These are phyloP conservation scores for Zaprionus nigranus DNA, from an alignment of 1,140 invertebrate species.

Conservation along the genomic window DNA sequence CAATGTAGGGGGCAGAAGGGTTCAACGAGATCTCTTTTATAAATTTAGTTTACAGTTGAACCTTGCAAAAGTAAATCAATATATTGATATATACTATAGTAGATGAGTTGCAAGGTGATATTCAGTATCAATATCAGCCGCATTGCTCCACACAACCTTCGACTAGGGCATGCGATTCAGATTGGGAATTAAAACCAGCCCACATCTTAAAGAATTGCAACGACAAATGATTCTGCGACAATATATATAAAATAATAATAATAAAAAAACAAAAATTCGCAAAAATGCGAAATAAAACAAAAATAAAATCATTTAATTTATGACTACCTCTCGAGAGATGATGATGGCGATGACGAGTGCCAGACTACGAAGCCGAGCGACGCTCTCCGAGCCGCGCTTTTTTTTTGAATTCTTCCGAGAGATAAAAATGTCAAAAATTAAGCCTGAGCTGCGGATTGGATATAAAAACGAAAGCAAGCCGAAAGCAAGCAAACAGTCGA, in stretches of 20 bases:
- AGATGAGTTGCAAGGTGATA: conserved; percentile 46
- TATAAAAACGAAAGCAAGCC: conserved; percentile 78
- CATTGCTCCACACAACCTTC: conserved; percentile 66
- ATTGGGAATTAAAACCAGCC: conserved; percentile 32
- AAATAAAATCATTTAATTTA: conserved; percentile 83
- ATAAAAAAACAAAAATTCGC: conserved; percentile 39
- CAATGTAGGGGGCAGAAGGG: background rate
- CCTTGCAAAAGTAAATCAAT: conserved; percentile 25
- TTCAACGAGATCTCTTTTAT: conserved; percentile 57
- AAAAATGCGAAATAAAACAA: conserved; percentile 34
- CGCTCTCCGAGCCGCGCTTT: conserved; percentile 52
- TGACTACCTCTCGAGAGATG: conserved; percentile 59
- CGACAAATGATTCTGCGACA: conserved; percentile 62
- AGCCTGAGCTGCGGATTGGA: conserved; percentile 56
- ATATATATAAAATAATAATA: conserved; percentile 68
- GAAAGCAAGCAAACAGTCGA: conserved; percentile 68
- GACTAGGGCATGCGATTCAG: conserved; percentile 57
- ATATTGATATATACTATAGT: conserved; percentile 28
- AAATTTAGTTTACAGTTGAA: background rate
- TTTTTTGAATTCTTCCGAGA: conserved; percentile 44
- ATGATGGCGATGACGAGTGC: conserved; percentile 38
- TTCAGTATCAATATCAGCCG: conserved; percentile 59
- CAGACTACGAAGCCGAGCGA: conserved; percentile 44
- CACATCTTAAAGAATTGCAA: conserved; percentile 65
- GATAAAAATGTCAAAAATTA: conserved; percentile 51